Evolutionary conservation across 1,140 invertebrate species (phyloP), one percentile per base, ranked within the genome.

Genomic region (Zaprionus taronus): DNA sequence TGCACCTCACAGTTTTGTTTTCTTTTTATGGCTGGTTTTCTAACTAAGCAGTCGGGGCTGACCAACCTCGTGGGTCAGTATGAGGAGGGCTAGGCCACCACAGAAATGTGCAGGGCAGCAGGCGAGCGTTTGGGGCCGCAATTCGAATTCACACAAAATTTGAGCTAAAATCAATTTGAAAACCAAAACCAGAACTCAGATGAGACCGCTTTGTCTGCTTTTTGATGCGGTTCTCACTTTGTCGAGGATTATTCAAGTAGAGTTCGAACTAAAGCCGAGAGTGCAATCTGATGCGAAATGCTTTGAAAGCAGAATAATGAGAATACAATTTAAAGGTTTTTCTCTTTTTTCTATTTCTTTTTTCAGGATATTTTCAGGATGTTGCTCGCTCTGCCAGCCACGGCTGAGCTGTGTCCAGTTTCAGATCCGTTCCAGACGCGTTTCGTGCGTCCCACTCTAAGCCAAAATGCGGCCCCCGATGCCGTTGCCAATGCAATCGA

Each of bases 381-480:
- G 78, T 71, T 61, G 74, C 68, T 67, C 66, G 51, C 81, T 57
- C 68, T 72, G 68, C 68, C 75, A 76, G 74, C 49, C 75, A 84
- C 84, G 84, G 84, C 67, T 87, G 72, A 80, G 84, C 79, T 81
- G 74, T 73, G 64, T 31, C 36, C 70, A 28, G 26, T 22, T 7
- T 31, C 12, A 34, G 5, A 24, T 15, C 17, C 26, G 9, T 31
- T 41, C 28, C 65, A 60, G 58, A 4, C 44, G 26, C 36, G 6
- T 41, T 41, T 22, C 26, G n/a, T n/a, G 58, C 24, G 26, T 34
- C 28, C 56, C 58, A 31, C 44, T 58, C 51, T 56, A 28, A 61
- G 61, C 56, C 74, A 91, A 70, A 72, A 91, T 91, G 89, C 77
- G 87, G 75, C 89, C 89, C 58, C 83, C 87, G 7, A 77, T 91